Evolutionary conservation across 2,113 vertebrate genomes (phyloP).

Genomic region (Chunga burmeisteri): DNA sequence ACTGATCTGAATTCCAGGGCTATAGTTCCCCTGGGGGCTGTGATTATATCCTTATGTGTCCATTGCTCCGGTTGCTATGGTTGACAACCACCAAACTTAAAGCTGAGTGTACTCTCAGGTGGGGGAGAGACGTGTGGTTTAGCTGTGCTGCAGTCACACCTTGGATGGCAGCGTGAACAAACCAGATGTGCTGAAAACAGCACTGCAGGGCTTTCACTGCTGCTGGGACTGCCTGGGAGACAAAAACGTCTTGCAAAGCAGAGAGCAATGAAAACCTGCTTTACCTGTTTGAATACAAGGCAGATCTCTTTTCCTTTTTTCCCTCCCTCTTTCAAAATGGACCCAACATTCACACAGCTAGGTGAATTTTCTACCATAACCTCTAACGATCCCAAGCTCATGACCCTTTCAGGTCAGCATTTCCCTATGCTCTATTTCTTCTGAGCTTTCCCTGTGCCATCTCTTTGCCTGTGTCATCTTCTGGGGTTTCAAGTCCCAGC

Average conservation of each 20-base stretch:
- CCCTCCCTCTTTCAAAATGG: neutral
- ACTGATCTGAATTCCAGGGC: neutral
- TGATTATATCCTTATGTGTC: neutral
- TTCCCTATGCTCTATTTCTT: neutral
- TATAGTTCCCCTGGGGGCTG: neutral
- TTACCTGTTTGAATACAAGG: neutral
- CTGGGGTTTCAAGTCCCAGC: neutral
- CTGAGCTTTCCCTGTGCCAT: neutral
- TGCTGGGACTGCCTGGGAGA: neutral
- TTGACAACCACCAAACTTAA: neutral
- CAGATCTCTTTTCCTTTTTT: neutral
- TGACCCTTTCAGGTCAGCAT: neutral
- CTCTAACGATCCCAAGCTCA: neutral
- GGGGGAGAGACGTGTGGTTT: neutral
- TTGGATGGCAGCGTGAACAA: neutral
- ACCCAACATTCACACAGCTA: neutral
- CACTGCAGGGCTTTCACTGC: neutral
- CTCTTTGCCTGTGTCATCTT: neutral
- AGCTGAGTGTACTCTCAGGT: neutral
- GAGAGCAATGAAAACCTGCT: neutral
- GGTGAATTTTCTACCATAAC: neutral
- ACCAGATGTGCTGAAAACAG: neutral
- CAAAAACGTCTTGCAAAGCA: neutral
- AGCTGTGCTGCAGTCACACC: neutral
- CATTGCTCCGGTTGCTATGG: neutral